Evolutionary conservation across 1,140 invertebrate species (phyloP).

Genomic region (Drosophila eugracilis): DNA sequence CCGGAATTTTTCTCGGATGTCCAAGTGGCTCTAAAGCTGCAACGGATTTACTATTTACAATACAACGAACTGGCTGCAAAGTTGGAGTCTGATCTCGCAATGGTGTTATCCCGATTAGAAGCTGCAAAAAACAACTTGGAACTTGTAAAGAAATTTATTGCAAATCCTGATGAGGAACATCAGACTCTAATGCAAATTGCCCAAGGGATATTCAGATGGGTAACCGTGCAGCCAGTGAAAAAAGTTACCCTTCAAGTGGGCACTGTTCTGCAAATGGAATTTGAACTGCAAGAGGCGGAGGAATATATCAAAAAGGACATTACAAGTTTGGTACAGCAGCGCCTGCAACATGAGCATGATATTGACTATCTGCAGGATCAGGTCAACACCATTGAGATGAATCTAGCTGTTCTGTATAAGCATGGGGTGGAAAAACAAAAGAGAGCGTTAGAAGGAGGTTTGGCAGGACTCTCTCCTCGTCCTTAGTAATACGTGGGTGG

Average conservation of each 20-base stretch:
- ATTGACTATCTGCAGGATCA: constrained; percentile 40
- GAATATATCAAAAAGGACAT: constrained; percentile 15
- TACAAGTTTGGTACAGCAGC: constrained; percentile 6
- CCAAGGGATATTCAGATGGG: constrained; percentile 7
- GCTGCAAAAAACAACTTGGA: constrained; percentile 27
- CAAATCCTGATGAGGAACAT: constrained; percentile 3
- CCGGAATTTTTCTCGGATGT: constrained; percentile 11
- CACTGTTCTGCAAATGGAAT: constrained; percentile 19
- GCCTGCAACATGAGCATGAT: constrained; percentile 23
- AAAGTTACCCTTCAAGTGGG: constrained; percentile 18
- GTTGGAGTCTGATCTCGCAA: constrained; percentile 1
- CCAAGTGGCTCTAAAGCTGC: not conserved
- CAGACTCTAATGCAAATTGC: constrained; percentile 14
- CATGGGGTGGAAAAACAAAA: not conserved
- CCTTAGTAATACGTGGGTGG: not conserved
- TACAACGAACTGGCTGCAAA: constrained; percentile 9
- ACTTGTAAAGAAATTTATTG: constrained; percentile 20
- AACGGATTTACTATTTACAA: not conserved
- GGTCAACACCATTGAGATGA: constrained; percentile 16
- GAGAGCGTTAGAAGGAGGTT: not conserved
- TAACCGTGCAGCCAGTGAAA: constrained; percentile 13
- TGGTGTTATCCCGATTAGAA: constrained; percentile 5
- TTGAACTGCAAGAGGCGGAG: constrained; percentile 18
- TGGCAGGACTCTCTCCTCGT: not conserved
- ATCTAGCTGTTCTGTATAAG: constrained; percentile 10